phyloP scores from a whole-genome alignment of 2,888 invertebrate species.

The Sarcophaga caerulescens region DNA sequence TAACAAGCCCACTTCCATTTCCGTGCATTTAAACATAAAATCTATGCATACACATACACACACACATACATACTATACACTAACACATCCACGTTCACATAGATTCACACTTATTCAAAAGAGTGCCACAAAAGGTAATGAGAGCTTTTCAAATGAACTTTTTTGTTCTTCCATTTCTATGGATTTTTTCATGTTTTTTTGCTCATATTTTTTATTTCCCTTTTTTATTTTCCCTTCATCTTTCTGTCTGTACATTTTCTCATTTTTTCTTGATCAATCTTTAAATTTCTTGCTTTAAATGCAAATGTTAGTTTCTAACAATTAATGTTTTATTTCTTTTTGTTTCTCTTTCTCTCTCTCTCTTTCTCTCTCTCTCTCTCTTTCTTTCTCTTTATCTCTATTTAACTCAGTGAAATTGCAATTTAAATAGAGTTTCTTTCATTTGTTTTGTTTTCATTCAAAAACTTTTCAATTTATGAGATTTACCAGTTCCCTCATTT shows the following conservation, averaged over 20 bases:
- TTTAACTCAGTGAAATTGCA: background rate
- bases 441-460: background rate
- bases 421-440: background rate
- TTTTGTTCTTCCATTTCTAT: too few relatives aligned
- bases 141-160: background rate
- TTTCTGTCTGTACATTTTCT: background rate
- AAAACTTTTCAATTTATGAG: background rate
- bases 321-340: background rate
- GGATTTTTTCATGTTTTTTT: too few relatives aligned
- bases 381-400: background rate
- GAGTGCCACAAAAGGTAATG: background rate
- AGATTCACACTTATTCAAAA: background rate
- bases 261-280: background rate
- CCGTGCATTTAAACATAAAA: constrained; percentile 25
- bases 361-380: too few relatives aligned
- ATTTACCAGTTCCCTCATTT: background rate
- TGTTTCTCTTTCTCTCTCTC: too few relatives aligned
- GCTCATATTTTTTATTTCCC: too few relatives aligned
- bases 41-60: background rate
- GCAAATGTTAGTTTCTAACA: background rate
- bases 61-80: background rate
- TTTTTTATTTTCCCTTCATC: background rate
- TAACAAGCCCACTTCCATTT: constrained; percentile 59
- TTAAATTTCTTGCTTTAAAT: background rate
- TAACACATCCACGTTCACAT: background rate